Base-by-base conservation (phyloP, 2,888 invertebrate genomes). In the Helleia helle region DNA sequence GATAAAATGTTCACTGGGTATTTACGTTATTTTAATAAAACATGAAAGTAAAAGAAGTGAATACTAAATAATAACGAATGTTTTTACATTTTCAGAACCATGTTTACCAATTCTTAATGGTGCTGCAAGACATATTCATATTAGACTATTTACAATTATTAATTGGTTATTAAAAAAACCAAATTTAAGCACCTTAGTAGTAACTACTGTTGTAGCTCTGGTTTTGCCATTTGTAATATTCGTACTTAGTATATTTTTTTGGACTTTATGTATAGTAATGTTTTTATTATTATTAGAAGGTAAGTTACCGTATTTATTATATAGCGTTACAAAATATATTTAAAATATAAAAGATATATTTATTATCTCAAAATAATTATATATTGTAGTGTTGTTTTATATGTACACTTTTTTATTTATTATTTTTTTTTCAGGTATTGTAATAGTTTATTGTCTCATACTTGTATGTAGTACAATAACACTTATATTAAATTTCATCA, bases 1-100 rank as follows among this genome's bases (percentile, higher is more conserved):
- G 12, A 36, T 72, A 2, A 67, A 55, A 51, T 36, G 60, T 8
- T 52, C 70, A 9, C 55, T 58, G 43, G 44, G 77, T 77, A 63
- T 54, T 67, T 42, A 7, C 18, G 5, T 6, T 6, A 14, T 11
- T 29, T 2, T 22, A 29, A 17, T 1, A n/a, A 17, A 9, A n/a
- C 15, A 25, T 17, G 39, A 12, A 12, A 9, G 11, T 14, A 34
- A 15, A 28, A 18, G 4, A 4, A 18, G 5, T 22, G 2, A 22
- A 22, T 2, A 22, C 15, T 13, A 6, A 36, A 3, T 8, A n/a
- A 4, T 15, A 11, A 22, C 17, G 1, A 8, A 13, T 28, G 9
- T n/a, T 36, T 1, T 17, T 37, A 11, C 9, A 22, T 38, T 42
- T 52, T 36, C 51, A 52, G 52, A 44, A 18, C 46, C 48, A 7